Evolutionary conservation across 1,140 invertebrate genomes (phyloP), one percentile per base, ranked within the genome.

Genomic region (Nylanderia fulva): DNA sequence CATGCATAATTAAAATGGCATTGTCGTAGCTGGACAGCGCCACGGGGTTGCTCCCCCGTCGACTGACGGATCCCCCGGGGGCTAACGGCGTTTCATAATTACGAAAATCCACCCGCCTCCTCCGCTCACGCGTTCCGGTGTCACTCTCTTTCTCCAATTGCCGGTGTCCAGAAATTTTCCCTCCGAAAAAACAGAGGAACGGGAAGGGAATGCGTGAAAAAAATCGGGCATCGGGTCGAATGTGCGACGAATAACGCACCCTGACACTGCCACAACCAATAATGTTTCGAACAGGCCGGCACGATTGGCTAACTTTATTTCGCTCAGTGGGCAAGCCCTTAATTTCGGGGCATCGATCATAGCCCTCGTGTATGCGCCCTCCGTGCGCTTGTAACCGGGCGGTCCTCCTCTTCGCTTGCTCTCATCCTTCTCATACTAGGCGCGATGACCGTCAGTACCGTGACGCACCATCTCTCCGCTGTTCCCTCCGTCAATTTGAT

Each of bases 1-100:
- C 94, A 94, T 94, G 93, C 91, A 94, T 95, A 95, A 95, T 95
- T 94, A 93, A 94, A 93, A 93, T 91, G 93, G 90, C 91, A 94
- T 92, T 93, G 91, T 93, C 90, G 90, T 90, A 88, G 91, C 90
- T 84, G 91, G 87, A 52, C 77, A 87, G 77, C 89, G 88, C 88
- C 88, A 86, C 79, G 85, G 89, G 87, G n/a, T n/a, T n/a, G n/a
- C 88, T 88, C 79, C 89, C 90, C 90, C 86, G 89, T 90, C 90
- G 86, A 88, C 89, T 92, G 89, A 93, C 88, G 91, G 88, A 90
- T 93, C 91, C 92, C 91, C 85, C n/a, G 54, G 92, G 90, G 92
- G 90, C 86, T 90, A 90, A 91, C 89, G 88, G 90, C 90, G 89
- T 92, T 93, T 89, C 91, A 93, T 92, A 92, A 92, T 92, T 92